Conservation (phyloP, 2,888 invertebrate species). For the Sussaba pulchella region DNA sequence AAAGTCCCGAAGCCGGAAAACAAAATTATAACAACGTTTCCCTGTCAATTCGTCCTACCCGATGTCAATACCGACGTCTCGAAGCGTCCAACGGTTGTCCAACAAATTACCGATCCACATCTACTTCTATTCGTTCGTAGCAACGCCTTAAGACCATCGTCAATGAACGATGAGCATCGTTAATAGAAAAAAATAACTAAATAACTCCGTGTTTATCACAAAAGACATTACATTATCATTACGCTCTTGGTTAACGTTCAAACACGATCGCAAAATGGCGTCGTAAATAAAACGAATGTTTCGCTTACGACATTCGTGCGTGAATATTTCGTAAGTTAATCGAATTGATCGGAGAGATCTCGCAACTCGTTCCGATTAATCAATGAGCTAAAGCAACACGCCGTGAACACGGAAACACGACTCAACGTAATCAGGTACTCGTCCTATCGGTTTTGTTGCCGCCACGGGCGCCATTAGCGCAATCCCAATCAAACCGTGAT, state of each 20-base stretch:
- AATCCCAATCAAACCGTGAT: conserved; percentile 1
- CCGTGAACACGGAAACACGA: conserved; percentile 24
- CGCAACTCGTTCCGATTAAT: conserved; percentile 63
- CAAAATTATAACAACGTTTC: too few relatives aligned
- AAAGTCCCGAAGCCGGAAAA: too few relatives aligned
- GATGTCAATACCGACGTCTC: too few relatives aligned
- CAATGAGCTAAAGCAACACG: conserved; percentile 52
- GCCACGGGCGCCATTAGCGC: conserved; percentile 27
- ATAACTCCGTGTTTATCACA: too few relatives aligned
- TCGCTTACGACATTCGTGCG: conserved; percentile 8
- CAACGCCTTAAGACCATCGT: too few relatives aligned
- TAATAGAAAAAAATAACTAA: too few relatives aligned
- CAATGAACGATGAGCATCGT: too few relatives aligned
- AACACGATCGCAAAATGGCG: not conserved
- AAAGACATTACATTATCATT: conserved; percentile 12
- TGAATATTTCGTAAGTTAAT: conserved; percentile 54
- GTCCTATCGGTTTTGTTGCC: conserved; percentile 37
- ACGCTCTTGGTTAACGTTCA: conserved; percentile 22
- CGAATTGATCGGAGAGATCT: conserved; percentile 65
- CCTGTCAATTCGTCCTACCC: too few relatives aligned
- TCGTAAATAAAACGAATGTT: conserved; percentile 36
- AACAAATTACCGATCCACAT: too few relatives aligned
- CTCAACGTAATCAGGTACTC: conserved; percentile 40
- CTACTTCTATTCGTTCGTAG: too few relatives aligned
- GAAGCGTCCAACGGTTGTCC: too few relatives aligned